phyloP scores from a whole-genome alignment of 92 coral and sea anemone species.

The Actinernus sp. region DNA sequence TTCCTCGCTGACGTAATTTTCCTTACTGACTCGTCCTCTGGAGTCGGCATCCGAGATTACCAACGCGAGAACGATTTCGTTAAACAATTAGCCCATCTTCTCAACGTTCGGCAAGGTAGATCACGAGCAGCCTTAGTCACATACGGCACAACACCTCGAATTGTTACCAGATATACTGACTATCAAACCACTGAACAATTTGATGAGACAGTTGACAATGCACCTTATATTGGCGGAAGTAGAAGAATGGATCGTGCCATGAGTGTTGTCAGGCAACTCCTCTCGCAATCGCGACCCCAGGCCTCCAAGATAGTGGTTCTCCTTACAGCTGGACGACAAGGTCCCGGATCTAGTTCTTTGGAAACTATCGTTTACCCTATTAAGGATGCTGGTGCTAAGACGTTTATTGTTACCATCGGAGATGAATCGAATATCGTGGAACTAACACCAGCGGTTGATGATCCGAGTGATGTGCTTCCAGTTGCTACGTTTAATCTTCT shows the following conservation, averaged over 20 bases:
- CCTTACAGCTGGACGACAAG: slow-evolving; percentile 62
- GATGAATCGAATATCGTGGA: slow-evolving; percentile 19
- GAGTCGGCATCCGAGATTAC: slow-evolving; percentile 40
- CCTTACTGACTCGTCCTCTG: slow-evolving; percentile 73
- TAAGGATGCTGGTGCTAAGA: slow-evolving; percentile 26
- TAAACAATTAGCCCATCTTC: slow-evolving; percentile 47
- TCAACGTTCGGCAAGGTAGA: slow-evolving; percentile 48
- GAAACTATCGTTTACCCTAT: slow-evolving; percentile 28
- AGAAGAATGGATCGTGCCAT: slow-evolving; percentile 67
- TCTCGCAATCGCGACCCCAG: slow-evolving; percentile 34
- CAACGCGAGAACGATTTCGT: slow-evolving; percentile 60
- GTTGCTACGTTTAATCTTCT: slow-evolving; percentile 18
- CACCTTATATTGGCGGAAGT: slow-evolving; percentile 71
- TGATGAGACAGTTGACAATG: slow-evolving; percentile 26
- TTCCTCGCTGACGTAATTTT: slow-evolving; percentile 70
- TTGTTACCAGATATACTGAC: slow-evolving; percentile 30
- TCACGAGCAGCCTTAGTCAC: slow-evolving; percentile 73
- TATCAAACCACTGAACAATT: slow-evolving; percentile 7
- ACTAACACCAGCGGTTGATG: slow-evolving; percentile 25
- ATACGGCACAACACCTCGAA: slow-evolving; percentile 43
- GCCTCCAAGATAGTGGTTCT: slow-evolving; percentile 62
- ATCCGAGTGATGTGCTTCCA: slow-evolving; percentile 15
- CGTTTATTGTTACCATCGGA: slow-evolving; percentile 64
- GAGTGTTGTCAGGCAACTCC: slow-evolving; percentile 22
- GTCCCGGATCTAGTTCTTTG: slow-evolving; percentile 29